phyloP scores from a whole-genome alignment of 1,140 invertebrate genomes.

The Physella acuta region DNA sequence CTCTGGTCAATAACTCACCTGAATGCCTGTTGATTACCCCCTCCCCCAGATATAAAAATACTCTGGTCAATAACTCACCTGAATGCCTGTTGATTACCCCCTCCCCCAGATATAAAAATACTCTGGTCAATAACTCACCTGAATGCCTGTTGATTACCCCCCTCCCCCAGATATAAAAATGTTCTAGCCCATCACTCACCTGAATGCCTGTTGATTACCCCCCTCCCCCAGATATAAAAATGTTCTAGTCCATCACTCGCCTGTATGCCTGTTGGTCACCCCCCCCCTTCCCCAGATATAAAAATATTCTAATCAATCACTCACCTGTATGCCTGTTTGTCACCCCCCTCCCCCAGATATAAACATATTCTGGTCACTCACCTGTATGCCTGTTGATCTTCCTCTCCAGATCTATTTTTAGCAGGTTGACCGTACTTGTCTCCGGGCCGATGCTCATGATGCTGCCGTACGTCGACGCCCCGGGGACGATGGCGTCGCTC shows the following conservation, averaged over 20 bases:
- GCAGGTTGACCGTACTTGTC: constrained; percentile 42
- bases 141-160: no score
- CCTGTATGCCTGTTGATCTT: constrained; percentile 47
- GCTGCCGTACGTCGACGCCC: constrained; percentile 28
- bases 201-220: no score
- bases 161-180: no score
- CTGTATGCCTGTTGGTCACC: constrained; percentile 61
- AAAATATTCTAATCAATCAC: constrained; percentile 40
- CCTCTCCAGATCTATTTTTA: constrained; percentile 43
- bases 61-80: no score
- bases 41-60: no score
- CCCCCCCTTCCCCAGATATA: constrained; percentile 50
- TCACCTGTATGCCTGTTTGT: constrained; percentile 56
- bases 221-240: no score
- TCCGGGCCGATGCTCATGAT: constrained; percentile 37
- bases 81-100: no score
- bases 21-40: not conserved
- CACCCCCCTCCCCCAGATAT: constrained; percentile 56
- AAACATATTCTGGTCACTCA: constrained; percentile 41
- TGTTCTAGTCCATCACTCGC: constrained; percentile 32
- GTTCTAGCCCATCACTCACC: no score
- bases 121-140: no score
- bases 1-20: not conserved
- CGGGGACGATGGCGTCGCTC: not conserved
- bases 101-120: not conserved